These are phyloP conservation scores for Sebastes hubbsi DNA, from an alignment of 2,797 vertebrate genomes.

Conservation along the genomic window DNA sequence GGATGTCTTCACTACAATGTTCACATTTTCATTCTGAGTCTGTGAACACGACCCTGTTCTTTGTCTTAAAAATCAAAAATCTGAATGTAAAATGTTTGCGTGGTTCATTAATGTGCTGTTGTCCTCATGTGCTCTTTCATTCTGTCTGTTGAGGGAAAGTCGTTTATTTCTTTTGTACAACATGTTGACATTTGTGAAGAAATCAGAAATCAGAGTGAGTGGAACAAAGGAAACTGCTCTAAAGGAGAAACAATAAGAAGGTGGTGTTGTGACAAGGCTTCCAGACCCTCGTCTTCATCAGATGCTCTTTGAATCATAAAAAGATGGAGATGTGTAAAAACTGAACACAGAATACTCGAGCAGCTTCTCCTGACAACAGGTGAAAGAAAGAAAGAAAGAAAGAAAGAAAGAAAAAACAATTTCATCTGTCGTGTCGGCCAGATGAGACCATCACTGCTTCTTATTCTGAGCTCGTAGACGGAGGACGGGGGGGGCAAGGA, in stretches of 20 bases:
- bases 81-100: too few species aligned
- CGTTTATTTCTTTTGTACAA: neutral
- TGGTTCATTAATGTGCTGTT: neutral
- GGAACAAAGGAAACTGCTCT: neutral
- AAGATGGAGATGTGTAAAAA: neutral
- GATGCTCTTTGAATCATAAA: constrained; percentile 8
- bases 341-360: neutral
- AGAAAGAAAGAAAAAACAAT: too few species aligned
- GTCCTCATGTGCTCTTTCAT: neutral
- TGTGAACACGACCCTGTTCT: too few species aligned
- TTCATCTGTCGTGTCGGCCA: constrained; percentile 39
- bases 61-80: too few species aligned
- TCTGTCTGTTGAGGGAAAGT: neutral
- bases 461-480: neutral
- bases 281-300: neutral
- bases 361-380: neutral
- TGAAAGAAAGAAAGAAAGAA: neutral
- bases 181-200: neutral
- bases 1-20: too few species aligned
- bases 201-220: neutral
- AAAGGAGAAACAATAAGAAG: neutral
- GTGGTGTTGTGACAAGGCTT: constrained; percentile 15
- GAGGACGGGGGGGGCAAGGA: neutral
- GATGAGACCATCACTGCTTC: neutral
- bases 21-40: too few species aligned